These are phyloP conservation scores for Thera britannica DNA, from an alignment of 2,888 invertebrate species.

Conservation along the genomic window DNA sequence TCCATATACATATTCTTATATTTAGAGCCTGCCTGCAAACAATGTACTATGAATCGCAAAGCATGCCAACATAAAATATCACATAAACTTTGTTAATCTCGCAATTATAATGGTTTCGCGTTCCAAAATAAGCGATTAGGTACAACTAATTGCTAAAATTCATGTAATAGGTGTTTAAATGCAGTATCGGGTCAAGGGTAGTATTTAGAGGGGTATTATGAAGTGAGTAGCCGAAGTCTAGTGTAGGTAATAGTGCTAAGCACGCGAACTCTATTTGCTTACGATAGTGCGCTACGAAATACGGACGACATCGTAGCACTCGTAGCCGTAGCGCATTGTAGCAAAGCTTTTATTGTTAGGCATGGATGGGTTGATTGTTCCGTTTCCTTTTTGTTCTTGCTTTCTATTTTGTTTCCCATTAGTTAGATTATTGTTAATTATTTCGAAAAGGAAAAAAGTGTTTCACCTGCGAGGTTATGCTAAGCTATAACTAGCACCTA, in stretches of 20 bases:
- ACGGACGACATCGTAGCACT: constrained; percentile 26
- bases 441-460: no score
- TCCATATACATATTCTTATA: no score
- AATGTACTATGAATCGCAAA: constrained; percentile 8
- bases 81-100: constrained; percentile 19
- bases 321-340: constrained; percentile 26
- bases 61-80: constrained; percentile 15
- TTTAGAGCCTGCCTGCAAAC: background rate
- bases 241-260: constrained; percentile 56
- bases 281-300: constrained; percentile 39
- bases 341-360: constrained; percentile 11
- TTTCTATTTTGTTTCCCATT: no score
- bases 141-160: constrained; percentile 48
- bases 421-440: no score
- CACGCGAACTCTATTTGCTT: constrained; percentile 62
- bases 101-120: constrained; percentile 23
- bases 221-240: constrained; percentile 69
- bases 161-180: constrained; percentile 51
- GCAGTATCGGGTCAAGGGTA: constrained; percentile 66
- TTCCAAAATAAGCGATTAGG: constrained; percentile 32
- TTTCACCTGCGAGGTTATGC: no score
- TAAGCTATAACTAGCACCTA: no score
- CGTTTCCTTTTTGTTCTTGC: background rate
- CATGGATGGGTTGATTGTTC: background rate
- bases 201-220: constrained; percentile 59